Evolutionary conservation across 2,797 vertebrate genomes (phyloP).

Genomic region (Chelidonichthys spinosus): DNA sequence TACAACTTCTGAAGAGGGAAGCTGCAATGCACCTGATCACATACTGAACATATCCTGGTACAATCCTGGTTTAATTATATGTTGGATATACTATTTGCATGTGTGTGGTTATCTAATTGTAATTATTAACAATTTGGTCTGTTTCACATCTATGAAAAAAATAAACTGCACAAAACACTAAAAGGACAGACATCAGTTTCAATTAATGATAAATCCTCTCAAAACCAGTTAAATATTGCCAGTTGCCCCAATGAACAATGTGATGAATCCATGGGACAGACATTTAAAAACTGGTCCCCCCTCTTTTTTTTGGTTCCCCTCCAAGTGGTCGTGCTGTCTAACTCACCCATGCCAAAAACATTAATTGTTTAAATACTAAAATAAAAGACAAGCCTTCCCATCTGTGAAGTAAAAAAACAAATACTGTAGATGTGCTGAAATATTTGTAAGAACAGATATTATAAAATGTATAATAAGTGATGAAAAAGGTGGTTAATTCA

Average conservation of each 20-base stretch:
- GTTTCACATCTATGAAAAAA: neutral
- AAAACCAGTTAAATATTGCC: neutral
- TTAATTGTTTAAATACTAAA: no score
- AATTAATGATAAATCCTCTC: constrained; percentile 2
- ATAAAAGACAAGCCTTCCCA: neutral
- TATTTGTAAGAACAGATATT: neutral
- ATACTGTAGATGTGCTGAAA: neutral
- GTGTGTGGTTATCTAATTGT: neutral
- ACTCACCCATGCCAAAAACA: neutral
- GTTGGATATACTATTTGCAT: neutral
- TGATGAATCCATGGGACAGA: neutral
- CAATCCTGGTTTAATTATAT: neutral
- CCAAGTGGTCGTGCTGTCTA: neutral
- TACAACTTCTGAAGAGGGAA: neutral
- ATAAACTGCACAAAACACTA: neutral
- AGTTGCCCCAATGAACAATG: neutral
- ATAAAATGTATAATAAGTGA: neutral
- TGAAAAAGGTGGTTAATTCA: constrained; percentile 3
- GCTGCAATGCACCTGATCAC: neutral
- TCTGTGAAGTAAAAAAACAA: neutral
- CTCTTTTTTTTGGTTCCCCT: neutral
- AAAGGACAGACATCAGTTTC: neutral
- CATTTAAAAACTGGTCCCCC: neutral
- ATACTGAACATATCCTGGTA: neutral
- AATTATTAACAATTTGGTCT: neutral